Evolutionary conservation across 2,888 invertebrate species (phyloP).

Genomic region (Blomia tropicalis): DNA sequence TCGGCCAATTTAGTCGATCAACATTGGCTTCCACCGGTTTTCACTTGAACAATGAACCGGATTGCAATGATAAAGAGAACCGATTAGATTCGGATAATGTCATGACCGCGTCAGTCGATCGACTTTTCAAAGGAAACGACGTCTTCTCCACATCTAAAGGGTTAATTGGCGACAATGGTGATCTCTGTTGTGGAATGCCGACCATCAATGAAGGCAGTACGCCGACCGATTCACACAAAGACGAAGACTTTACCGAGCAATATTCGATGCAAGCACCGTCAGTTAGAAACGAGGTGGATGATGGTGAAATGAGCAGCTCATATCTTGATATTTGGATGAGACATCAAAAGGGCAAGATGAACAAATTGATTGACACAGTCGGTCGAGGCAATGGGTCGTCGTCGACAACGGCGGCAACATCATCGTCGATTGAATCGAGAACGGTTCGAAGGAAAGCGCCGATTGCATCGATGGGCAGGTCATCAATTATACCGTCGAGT

Average conservation of each 20-base stretch:
- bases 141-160: slow-evolving; percentile 25
- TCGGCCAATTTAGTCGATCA: slow-evolving; percentile 45
- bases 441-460: slow-evolving; percentile 13
- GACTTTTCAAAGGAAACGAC: slow-evolving; percentile 50
- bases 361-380: slow-evolving; percentile 4
- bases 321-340: slow-evolving; percentile 14
- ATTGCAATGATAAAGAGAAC: slow-evolving; percentile 3
- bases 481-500: slow-evolving; percentile 12
- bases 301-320: not conserved
- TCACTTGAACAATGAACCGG: slow-evolving; percentile 18
- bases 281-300: not conserved
- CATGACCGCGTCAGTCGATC: slow-evolving; percentile 58
- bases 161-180: not conserved
- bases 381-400: slow-evolving; percentile 21
- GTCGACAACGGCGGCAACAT: slow-evolving; percentile 29
- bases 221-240: not conserved
- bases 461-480: slow-evolving; percentile 16
- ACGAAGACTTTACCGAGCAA: not conserved
- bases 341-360: not conserved
- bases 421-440: too few relatives aligned
- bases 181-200: not conserved
- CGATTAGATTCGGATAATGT: not conserved
- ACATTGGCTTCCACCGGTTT: slow-evolving; percentile 22
- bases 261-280: not conserved
- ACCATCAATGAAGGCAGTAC: slow-evolving; percentile 21